phyloP scores from a whole-genome alignment of 2,888 invertebrate genomes.

The Xylota sylvarum region DNA sequence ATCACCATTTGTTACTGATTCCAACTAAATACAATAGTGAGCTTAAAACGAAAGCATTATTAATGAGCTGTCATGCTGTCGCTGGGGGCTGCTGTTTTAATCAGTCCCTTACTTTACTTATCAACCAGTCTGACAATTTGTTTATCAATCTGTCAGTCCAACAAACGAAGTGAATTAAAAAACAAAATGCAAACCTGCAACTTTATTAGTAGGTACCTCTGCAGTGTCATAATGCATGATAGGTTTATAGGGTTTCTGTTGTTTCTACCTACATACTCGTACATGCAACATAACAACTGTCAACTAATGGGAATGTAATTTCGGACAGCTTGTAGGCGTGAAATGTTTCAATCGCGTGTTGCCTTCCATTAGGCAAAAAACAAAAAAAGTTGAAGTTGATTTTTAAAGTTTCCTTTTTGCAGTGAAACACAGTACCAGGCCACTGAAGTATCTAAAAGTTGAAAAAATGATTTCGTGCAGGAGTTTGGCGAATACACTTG shows the following conservation, averaged over 20 bases:
- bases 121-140: not conserved
- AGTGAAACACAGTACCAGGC: slow-evolving; percentile 66
- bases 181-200: slow-evolving; percentile 33
- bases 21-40: too few relatives aligned
- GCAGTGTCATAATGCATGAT: slow-evolving; percentile 41
- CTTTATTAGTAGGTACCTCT: slow-evolving; percentile 61
- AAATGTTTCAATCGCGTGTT: slow-evolving; percentile 74
- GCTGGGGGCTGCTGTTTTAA: too few relatives aligned
- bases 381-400: slow-evolving; percentile 44
- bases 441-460: slow-evolving; percentile 44
- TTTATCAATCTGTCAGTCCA: not conserved
- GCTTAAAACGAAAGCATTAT: too few relatives aligned
- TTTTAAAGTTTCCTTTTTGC: slow-evolving; percentile 28
- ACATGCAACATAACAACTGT: slow-evolving; percentile 26
- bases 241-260: slow-evolving; percentile 4
- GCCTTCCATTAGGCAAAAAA: slow-evolving; percentile 50
- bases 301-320: slow-evolving; percentile 64
- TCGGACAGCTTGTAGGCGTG: slow-evolving; percentile 43
- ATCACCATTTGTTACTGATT: too few relatives aligned
- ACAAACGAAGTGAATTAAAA: not conserved
- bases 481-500: slow-evolving; percentile 54
- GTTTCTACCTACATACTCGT: not conserved
- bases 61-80: too few relatives aligned
- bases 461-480: slow-evolving; percentile 53
- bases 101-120: too few relatives aligned